phyloP scores from a whole-genome alignment of 2,797 vertebrate species.

The Lepilemur ruficaudatus region DNA sequence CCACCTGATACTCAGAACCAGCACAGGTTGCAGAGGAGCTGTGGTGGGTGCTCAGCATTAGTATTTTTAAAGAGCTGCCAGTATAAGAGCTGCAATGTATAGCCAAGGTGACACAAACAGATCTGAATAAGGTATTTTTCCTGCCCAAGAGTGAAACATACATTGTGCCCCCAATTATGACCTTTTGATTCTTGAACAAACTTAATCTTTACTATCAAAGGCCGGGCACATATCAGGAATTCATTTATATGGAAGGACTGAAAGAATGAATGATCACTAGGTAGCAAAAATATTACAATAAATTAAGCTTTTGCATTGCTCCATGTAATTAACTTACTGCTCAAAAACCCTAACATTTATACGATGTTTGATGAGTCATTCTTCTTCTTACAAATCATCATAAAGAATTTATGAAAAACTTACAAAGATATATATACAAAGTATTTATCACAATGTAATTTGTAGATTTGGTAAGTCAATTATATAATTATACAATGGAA shows the following conservation, averaged over 20 bases:
- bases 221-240: not conserved
- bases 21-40: too few relatives aligned
- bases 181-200: not conserved
- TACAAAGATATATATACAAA: not conserved
- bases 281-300: constrained; percentile 11
- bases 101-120: not conserved
- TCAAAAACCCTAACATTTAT: not conserved
- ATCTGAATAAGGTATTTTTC: not conserved
- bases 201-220: not conserved
- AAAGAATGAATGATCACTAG: not conserved
- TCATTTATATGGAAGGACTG: not conserved
- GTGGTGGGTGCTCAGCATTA: too few relatives aligned
- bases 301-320: not conserved
- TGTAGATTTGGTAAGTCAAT: not conserved
- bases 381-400: not conserved
- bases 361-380: constrained; percentile 17
- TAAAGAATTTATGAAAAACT: constrained; percentile 26
- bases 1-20: not conserved
- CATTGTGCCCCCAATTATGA: not conserved
- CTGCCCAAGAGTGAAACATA: not conserved
- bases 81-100: not conserved
- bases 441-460: not conserved
- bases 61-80: not conserved
- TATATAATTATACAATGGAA: not conserved
- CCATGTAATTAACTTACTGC: not conserved